Percentiles rank a stretch among this genome's conserved stretches.
These are phyloP conservation scores for Lasiurus cinereus DNA, from an alignment of 2,113 vertebrate species.

Conservation along the genomic window DNA sequence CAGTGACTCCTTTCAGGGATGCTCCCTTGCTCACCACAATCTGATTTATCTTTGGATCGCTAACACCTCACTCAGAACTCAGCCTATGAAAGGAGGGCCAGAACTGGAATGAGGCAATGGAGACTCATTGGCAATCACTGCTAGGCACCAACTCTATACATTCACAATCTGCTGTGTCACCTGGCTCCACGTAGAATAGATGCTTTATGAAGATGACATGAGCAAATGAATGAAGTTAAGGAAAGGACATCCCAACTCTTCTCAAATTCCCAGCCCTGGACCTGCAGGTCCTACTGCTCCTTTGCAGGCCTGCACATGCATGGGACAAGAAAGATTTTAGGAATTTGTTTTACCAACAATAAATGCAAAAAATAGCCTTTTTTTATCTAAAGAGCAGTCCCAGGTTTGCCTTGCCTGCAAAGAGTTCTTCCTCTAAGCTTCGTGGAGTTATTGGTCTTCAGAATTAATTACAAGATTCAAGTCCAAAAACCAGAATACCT, in stretches of 20 bases:
- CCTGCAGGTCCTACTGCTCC: not conserved
- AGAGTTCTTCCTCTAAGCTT: constrained; percentile 41
- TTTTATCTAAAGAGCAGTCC: not conserved
- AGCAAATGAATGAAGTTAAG: not conserved
- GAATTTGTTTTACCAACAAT: not conserved
- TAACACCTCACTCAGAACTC: not conserved
- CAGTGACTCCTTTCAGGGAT: not conserved
- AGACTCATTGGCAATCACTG: not conserved
- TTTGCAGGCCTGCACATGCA: not conserved
- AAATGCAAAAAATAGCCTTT: not conserved
- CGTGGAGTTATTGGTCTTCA: constrained; percentile 7
- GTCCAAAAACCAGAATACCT: constrained; percentile 54
- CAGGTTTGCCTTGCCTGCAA: constrained; percentile 34
- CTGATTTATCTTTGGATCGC: not conserved
- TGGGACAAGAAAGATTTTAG: constrained; percentile 40
- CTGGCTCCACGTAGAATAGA: not conserved
- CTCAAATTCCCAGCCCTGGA: not conserved
- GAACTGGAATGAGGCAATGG: not conserved
- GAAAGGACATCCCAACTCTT: not conserved
- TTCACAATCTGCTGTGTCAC: not conserved
- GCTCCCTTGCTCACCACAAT: not conserved
- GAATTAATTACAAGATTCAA: constrained; percentile 70
- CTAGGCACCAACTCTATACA: not conserved
- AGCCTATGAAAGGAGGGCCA: not conserved
- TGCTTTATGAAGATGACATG: not conserved